Conservation (phyloP, 2,888 invertebrate genomes). For the Caenorhabditis zanzibari region DNA sequence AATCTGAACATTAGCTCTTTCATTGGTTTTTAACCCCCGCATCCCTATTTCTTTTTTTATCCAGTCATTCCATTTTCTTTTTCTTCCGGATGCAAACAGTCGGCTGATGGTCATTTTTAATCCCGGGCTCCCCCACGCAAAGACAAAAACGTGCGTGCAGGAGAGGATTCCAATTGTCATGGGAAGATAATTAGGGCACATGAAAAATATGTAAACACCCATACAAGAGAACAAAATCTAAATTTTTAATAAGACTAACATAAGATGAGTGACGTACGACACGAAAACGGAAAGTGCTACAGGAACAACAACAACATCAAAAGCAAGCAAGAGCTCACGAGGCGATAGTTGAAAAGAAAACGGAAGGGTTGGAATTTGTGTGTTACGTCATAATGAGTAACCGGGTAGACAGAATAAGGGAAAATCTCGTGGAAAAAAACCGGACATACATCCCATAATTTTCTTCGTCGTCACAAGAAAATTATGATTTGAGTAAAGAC, state of each 20-base stretch:
- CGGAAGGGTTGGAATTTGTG: constrained; percentile 15
- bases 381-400: constrained; percentile 42
- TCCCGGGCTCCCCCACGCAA: constrained; percentile 24
- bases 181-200: constrained; percentile 36
- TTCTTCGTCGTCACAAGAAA: constrained; percentile 5
- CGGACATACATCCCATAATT: constrained; percentile 27
- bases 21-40: constrained; percentile 45
- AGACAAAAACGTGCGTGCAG: constrained; percentile 35
- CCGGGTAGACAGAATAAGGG: background rate
- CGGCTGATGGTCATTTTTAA: constrained; percentile 35
- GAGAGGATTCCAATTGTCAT: constrained; percentile 42
- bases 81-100: constrained; percentile 31
- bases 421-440: constrained; percentile 16
- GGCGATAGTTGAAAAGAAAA: constrained; percentile 14
- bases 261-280: constrained; percentile 33
- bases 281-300: constrained; percentile 27
- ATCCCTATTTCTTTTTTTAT: constrained; percentile 6
- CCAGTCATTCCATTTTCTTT: background rate
- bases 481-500: background rate
- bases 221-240: background rate
- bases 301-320: constrained; percentile 46
- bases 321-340: constrained; percentile 7
- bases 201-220: constrained; percentile 24
- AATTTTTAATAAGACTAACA: constrained; percentile 49
- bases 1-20: constrained; percentile 20